Conservation (phyloP, 1,140 invertebrate species). For the Dinothrombium tinctorium region DNA sequence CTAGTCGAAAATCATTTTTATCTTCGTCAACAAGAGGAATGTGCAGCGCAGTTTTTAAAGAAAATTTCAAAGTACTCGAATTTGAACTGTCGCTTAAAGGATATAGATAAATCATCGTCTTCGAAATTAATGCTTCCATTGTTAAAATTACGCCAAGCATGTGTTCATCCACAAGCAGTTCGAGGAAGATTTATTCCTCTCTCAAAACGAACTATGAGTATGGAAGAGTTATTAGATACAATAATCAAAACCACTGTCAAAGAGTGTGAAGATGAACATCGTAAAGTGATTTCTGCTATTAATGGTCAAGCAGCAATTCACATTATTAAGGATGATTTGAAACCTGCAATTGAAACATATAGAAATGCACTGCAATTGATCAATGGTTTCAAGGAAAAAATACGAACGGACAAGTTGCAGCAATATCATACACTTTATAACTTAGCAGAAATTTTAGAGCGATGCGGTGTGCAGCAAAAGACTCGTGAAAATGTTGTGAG, state of each 20-base stretch:
- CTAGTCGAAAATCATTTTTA: neutral
- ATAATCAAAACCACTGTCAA: conserved; percentile 35
- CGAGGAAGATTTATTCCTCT: conserved; percentile 30
- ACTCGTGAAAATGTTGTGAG: neutral
- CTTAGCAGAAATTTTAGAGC: conserved; percentile 24
- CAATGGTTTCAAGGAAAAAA: conserved; percentile 26
- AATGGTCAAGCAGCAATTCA: conserved; percentile 40
- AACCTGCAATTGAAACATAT: conserved; percentile 33
- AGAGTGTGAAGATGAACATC: conserved; percentile 38
- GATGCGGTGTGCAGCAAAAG: neutral
- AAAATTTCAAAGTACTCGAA: too few species aligned
- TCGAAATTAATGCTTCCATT: conserved; percentile 2
- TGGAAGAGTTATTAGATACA: conserved; percentile 38
- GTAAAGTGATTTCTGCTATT: conserved; percentile 33
- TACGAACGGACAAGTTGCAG: conserved; percentile 32
- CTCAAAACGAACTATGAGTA: conserved; percentile 32
- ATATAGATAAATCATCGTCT: conserved; percentile 23
- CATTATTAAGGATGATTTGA: conserved; percentile 30
- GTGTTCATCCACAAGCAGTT: conserved; percentile 41
- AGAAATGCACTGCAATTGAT: conserved; percentile 30
- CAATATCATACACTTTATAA: conserved; percentile 44
- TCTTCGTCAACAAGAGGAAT: neutral
- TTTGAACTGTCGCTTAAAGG: conserved; percentile 17
- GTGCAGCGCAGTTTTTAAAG: neutral
- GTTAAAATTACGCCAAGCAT: conserved; percentile 20